Evolutionary conservation across 2,113 vertebrate species (phyloP), one percentile per base, ranked within the genome.

Genomic region (Oncorhynchus mykiss): DNA sequence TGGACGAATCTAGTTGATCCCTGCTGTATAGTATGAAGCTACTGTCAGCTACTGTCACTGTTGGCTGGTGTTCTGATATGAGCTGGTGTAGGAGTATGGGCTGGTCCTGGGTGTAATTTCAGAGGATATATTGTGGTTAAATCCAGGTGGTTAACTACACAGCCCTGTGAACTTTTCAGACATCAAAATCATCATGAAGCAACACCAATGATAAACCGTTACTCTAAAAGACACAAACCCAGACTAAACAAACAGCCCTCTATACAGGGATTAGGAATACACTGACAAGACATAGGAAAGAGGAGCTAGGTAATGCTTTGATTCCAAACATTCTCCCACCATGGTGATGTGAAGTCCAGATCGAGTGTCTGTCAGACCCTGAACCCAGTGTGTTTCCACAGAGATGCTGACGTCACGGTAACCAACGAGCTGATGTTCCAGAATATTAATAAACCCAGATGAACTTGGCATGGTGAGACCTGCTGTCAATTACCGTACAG

Each of bases 361-460:
- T 5, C 1, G 14, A 54, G 13, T 5, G 29, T 20, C 27, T 68
- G 59, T 82, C 68, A 85, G 85, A 86, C 79, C 88, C 84, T 67
- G n/a, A 69, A 73, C 72, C 75, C 79, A 3, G 24, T 24, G 76
- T 54, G 86, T 90, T 84, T 84, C 85, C 80, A 82, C 80, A 86
- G 88, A 84, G 78, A 88, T 73, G 29, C 54, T 87, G 86, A 91
- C 85, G 87, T 88, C 90, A 91, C 69, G 70, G 85, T 80, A 85
- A 84, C 84, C 13, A 34, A 64, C 20, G 80, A 62, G 18, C 24
- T 79, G 45, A 72, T 64, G 89, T 82, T n/a, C 57, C 78, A 74
- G 90, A 86, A 89, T 90, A 82, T 73, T 88, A 84, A 91, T 86
- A 78, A 82, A 70, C 45, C 8, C n/a, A 49, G 68, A 18, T 45